phyloP scores from a whole-genome alignment of 2,113 vertebrate genomes.

The Rattus norvegicus region GRCr8 NC_086022.1:63187001-63187500 shows the following conservation, averaged over 20 bases:
- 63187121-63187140: neutral
- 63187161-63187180: neutral
- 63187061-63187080: neutral
- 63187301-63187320: neutral
- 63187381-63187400: slow-evolving; percentile 51
- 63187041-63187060: neutral
- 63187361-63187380: slow-evolving; percentile 14
- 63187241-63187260: neutral
- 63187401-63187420: slow-evolving; percentile 15
- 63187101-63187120: neutral
- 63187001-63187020: neutral
- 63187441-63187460: slow-evolving; percentile 5
- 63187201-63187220: neutral
- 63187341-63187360: neutral
- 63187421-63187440: slow-evolving; percentile 36
- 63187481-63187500: neutral
- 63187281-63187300: slow-evolving; percentile 10
- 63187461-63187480: slow-evolving; percentile 13
- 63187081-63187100: too few species aligned
- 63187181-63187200: neutral
- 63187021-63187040: neutral
- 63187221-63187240: neutral
- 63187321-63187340: slow-evolving; percentile 21
- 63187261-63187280: neutral
- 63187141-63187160: too few species aligned